These are phyloP conservation scores for Gryllus bimaculatus DNA, from an alignment of 1,140 invertebrate species.

Conservation along the genomic window DNA sequence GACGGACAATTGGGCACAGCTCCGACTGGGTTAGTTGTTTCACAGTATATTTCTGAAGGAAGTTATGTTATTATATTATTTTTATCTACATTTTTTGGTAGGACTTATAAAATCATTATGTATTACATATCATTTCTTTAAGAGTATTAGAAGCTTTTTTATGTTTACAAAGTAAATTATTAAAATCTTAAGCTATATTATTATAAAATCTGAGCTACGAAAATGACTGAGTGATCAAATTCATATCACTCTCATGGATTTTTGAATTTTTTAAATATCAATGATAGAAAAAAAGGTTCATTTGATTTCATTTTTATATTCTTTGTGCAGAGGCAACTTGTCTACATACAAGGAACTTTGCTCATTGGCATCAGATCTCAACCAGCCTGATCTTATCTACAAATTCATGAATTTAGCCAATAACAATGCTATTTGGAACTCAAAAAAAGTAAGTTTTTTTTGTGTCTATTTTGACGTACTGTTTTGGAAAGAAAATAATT, in stretches of 20 bases:
- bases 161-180: no score
- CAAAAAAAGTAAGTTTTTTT: conserved; percentile 43
- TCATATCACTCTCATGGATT: not conserved
- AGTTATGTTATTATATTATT: no score
- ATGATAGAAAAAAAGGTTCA: not conserved
- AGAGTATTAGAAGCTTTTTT: no score
- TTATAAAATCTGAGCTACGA: no score
- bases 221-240: no score
- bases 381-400: conserved; percentile 89
- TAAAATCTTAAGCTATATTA: no score
- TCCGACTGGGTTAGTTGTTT: conserved; percentile 60
- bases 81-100: no score
- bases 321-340: conserved; percentile 56
- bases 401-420: conserved; percentile 92
- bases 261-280: not conserved
- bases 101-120: no score
- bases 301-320: not conserved
- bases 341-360: conserved; percentile 92
- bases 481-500: no score
- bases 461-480: no score
- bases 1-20: conserved; percentile 75
- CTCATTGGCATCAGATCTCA: conserved; percentile 82
- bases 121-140: no score
- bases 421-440: conserved; percentile 89
- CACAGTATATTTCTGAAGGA: not conserved